Conservation (phyloP, 2,888 invertebrate species). For the Cephonodes hylas region DNA sequence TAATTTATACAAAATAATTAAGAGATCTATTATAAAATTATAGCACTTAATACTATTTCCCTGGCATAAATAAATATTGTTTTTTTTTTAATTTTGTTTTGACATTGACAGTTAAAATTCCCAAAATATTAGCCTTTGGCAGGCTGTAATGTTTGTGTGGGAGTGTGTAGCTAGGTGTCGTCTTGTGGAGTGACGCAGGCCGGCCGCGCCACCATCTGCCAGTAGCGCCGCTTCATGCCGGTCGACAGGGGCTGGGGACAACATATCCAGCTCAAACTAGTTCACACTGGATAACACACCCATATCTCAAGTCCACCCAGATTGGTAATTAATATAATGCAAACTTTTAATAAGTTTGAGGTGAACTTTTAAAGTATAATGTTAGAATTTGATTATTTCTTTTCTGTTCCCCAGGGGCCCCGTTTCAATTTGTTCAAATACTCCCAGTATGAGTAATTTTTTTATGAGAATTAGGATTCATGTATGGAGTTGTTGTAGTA, state of each 20-base stretch:
- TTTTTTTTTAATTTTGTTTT: not conserved
- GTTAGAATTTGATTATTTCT: no score
- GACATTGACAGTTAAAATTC: not conserved
- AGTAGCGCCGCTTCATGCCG: conserved; percentile 52
- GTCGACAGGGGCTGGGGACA: conserved; percentile 48
- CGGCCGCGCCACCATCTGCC: conserved; percentile 35
- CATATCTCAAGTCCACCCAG: not conserved
- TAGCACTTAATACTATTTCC: not conserved
- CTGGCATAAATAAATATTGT: not conserved
- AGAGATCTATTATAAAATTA: not conserved
- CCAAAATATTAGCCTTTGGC: not conserved
- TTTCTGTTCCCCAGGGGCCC: no score
- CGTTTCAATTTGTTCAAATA: no score
- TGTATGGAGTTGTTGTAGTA: no score
- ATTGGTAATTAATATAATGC: not conserved
- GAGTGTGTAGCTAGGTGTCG: conserved; percentile 11
- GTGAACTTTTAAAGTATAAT: no score
- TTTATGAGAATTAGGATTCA: no score
- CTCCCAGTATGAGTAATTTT: no score
- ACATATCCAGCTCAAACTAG: conserved; percentile 14
- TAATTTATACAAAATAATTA: not conserved
- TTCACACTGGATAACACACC: not conserved
- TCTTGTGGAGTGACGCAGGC: conserved; percentile 12
- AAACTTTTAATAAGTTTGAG: no score
- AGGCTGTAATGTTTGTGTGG: not conserved